Evolutionary conservation across 1,140 invertebrate species (phyloP).

Genomic region (Ruditapes philippinarum): DNA sequence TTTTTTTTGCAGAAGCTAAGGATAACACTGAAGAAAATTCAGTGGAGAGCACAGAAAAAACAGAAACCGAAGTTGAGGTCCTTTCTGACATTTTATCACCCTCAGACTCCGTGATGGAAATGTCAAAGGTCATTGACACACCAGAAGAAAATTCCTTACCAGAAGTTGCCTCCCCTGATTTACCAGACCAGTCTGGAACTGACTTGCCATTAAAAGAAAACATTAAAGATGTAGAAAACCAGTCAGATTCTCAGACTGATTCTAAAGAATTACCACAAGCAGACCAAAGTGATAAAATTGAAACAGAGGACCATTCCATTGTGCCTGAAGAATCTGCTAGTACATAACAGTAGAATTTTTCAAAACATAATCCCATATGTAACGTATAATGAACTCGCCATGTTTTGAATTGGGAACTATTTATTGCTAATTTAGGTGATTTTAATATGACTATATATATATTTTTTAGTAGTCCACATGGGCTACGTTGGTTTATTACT

Average conservation of each 20-base stretch:
- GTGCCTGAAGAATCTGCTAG: not conserved
- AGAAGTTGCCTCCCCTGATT: conserved; percentile 5
- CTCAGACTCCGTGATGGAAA: not conserved
- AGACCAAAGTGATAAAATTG: not conserved
- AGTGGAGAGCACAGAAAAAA: not conserved
- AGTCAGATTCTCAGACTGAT: not conserved
- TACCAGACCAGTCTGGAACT: not conserved
- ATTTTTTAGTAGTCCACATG: no score
- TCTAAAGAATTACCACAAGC: not conserved
- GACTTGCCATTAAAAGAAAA: not conserved
- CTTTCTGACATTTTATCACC: conserved; percentile 39
- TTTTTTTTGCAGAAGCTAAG: conserved; percentile 21
- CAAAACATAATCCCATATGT: no score
- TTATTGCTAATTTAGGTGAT: no score
- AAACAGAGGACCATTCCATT: not conserved
- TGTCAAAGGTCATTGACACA: not conserved
- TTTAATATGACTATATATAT: no score
- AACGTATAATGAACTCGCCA: no score
- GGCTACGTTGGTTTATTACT: no score
- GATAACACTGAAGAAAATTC: not conserved
- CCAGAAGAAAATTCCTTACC: not conserved
- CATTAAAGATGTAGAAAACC: not conserved
- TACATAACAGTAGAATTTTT: not conserved
- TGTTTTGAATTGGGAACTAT: no score
- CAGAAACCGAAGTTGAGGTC: not conserved